Evolutionary conservation across 2,113 vertebrate species (phyloP), one percentile per base, ranked within the genome.

Genomic region (Menidia beryllina): DNA sequence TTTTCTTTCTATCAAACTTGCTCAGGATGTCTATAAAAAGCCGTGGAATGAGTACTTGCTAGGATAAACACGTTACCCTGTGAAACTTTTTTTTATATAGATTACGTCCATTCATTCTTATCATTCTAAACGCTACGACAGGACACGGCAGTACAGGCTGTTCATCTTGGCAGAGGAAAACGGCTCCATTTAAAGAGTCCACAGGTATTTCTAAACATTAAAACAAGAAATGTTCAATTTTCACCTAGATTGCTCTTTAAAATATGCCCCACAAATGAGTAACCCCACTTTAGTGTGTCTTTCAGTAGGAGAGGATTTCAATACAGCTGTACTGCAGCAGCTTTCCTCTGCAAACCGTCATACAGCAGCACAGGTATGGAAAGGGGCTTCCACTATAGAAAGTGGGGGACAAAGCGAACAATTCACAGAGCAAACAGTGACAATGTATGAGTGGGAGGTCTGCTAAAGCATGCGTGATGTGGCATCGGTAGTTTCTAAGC

Each of bases 401-500:
- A 59, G 49, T 15, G 21, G 20, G 25, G 68, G 41, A 64, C 17
- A 65, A 62, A 34, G 10, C 0, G 9, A 49, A 50, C n/a, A 26
- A 52, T 43, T 0, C 27, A 11, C 11, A 3, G 17, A 55, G 20
- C 25, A 2, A 48, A 70, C 34, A 49, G 67, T 9, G n/a, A 70
- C 72, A 72, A n/a, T 72, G 76, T 55, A 76, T 51, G 81, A 76
- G 85, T 65, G 81, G 75, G 73, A 86, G 69, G 56, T 54, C 62
- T 86, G 62, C 75, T 76, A 75, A 80, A 68, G 67, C 63, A 80
- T 66, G 47, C 61, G 56, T 63, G 68, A 79, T 65, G 79, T 6
- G 60, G 73, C 70, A 70, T 75, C 62, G 52, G 79, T 80, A 55
- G 90, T 91, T 89, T 85, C 90, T 60, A 88, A 86, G 89, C 89